A percentile compares a stretch with the other conserved stretches of the same genome.
These are phyloP conservation scores for Hippocampus abdominalis DNA, from an alignment of 2,113 vertebrate genomes.

Conservation along the genomic window DNA sequence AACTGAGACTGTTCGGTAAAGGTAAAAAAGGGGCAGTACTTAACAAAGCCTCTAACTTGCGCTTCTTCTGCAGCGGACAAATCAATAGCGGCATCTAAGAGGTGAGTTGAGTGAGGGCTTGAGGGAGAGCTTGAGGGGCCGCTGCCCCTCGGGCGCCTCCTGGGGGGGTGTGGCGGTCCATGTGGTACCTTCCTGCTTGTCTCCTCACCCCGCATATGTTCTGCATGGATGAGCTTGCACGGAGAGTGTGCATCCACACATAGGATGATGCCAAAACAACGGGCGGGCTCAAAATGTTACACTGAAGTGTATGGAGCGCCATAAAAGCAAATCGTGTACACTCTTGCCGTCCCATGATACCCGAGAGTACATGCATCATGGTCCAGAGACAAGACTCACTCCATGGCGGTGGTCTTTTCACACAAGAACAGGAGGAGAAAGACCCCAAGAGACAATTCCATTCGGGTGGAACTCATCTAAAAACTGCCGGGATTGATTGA, in stretches of 20 bases:
- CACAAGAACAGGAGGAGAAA: constrained; percentile 22
- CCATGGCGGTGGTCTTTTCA: constrained; percentile 67
- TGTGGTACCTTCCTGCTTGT: constrained; percentile 53
- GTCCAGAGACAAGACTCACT: constrained; percentile 71
- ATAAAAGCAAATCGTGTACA: constrained; percentile 16
- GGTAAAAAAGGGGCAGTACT: constrained; percentile 59
- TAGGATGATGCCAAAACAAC: background rate
- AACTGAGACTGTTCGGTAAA: constrained; percentile 27
- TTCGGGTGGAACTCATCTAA: constrained; percentile 46
- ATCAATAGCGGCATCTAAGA: constrained; percentile 92
- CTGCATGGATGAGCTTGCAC: constrained; percentile 70
- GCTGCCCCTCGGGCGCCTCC: constrained; percentile 63
- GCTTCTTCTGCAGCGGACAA: constrained; percentile 78
- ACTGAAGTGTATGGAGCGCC: constrained; percentile 3
- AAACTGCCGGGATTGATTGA: constrained; percentile 79
- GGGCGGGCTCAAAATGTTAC: constrained; percentile 11
- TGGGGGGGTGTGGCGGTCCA: constrained; percentile 51
- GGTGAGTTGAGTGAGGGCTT: constrained; percentile 61
- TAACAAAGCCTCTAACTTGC: constrained; percentile 80
- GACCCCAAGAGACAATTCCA: background rate
- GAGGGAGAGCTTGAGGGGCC: constrained; percentile 58
- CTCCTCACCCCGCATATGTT: constrained; percentile 69
- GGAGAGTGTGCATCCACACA: constrained; percentile 3
- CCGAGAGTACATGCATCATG: constrained; percentile 28
- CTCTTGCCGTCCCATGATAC: constrained; percentile 40